Evolutionary conservation across 2,888 invertebrate genomes (phyloP).

Genomic region (Elegia similella): DNA sequence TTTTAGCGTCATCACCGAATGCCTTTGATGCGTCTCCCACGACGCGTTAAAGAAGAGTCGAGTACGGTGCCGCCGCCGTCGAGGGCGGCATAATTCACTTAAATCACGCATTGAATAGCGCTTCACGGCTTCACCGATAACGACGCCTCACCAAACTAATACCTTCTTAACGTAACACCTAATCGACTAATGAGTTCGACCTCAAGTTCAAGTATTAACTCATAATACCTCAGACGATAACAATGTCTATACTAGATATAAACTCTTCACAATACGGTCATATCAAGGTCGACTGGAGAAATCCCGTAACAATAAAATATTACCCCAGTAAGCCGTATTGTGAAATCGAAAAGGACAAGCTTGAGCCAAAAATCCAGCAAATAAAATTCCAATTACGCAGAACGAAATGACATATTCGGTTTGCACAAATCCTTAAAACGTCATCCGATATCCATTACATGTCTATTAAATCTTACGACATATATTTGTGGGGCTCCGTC

Average conservation of each 20-base stretch:
- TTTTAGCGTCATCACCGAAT: conserved; percentile 43
- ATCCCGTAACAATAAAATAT: conserved; percentile 21
- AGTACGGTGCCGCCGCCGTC: conserved; percentile 33
- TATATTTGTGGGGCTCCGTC: conserved; percentile 79
- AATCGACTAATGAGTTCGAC: not conserved
- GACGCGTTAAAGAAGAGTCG: conserved; percentile 68
- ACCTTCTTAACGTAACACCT: conserved; percentile 33
- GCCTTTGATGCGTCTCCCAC: conserved; percentile 65
- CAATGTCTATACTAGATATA: conserved; percentile 3
- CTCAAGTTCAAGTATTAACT: not conserved
- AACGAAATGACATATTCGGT: conserved; percentile 80
- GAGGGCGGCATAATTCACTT: conserved; percentile 71
- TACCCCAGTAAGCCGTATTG: conserved; percentile 21
- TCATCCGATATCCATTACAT: conserved; percentile 82
- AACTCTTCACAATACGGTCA: not conserved
- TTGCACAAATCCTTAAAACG: conserved; percentile 82
- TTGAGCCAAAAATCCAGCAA: conserved; percentile 75
- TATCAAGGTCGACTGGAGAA: conserved; percentile 14
- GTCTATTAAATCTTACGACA: conserved; percentile 82
- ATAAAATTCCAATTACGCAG: conserved; percentile 78
- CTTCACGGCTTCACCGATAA: conserved; percentile 37
- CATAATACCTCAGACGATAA: no score
- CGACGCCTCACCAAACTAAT: conserved; percentile 35
- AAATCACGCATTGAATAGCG: conserved; percentile 56
- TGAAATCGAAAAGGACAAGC: conserved; percentile 47